Base-by-base conservation (phyloP, 1,140 invertebrate genomes). In the Hirudo medicinalis region DNA sequence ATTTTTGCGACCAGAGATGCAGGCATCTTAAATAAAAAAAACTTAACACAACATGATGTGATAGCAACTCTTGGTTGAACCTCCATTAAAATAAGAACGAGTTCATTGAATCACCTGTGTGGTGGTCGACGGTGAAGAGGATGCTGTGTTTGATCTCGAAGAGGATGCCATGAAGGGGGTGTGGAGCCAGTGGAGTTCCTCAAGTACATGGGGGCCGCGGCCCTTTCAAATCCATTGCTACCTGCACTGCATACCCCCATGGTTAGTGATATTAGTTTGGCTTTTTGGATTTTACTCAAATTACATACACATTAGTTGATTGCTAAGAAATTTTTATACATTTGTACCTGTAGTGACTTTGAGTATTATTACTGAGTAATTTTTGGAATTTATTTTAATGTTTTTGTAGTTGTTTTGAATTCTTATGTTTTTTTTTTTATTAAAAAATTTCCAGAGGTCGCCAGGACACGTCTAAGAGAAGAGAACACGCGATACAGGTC, bases 241-340 rank as follows among this genome's bases (percentile, higher is more conserved):
- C 93, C 13, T 91, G 88, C 78, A 88, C 96, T 75, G 92, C 93
- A 20, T 97, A 98, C 85, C 95, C 95, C 73, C 94, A 97, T 84
- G 92, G 91, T 92, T 81, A 77, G 77, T 73, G 63, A 13, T 69
- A 25, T 0, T 25, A 25, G n/a, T 20, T 75, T 70, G 74, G 75
- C 73, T 4, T n/a, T 20, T 57, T 57, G 20, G 9, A 57, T 57
- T 2, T 57, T n/a, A n/a, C n/a, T n/a, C n/a, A n/a, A n/a, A n/a
- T n/a, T n/a, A n/a, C n/a, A n/a, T n/a, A n/a, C n/a, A n/a, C 25
- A 57, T 57, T 3, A 57, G 54, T 25, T n/a, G n/a, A n/a, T 57
- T n/a, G 20, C 25, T 5, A 70, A 78, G 84, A 25, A 71, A 22
- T 67, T 20, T 6, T 71, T 53, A 32, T 70, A n/a, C 40, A 70